These are phyloP conservation scores for Drosophila subsilvestris DNA, from an alignment of 2,888 invertebrate genomes.

Conservation along the genomic window DNA sequence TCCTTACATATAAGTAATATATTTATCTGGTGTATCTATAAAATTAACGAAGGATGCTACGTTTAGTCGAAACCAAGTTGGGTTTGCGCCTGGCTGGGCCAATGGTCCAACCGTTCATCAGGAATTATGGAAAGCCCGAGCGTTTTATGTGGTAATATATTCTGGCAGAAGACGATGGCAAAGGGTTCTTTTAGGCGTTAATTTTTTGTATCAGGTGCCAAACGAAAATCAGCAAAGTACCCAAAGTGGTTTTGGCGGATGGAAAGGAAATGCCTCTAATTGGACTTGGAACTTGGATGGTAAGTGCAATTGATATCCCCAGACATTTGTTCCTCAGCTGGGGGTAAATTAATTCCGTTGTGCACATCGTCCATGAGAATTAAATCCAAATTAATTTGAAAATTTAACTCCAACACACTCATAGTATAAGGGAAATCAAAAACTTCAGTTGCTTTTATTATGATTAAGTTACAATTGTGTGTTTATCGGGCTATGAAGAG, in stretches of 20 bases:
- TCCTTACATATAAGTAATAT: background rate
- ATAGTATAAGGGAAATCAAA: background rate
- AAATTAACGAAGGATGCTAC: background rate
- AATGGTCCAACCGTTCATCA: background rate
- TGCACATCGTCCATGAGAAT: background rate
- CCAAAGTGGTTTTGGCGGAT: conserved; percentile 41
- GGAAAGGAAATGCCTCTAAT: conserved; percentile 52
- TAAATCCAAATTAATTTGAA: conserved; percentile 12
- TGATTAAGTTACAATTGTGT: conserved; percentile 25
- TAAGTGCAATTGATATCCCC: conserved; percentile 20
- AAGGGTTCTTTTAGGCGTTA: background rate
- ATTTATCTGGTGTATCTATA: background rate
- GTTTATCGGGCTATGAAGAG: conserved; percentile 23
- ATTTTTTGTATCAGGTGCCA: conserved; percentile 27
- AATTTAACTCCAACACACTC: background rate
- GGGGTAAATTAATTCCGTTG: background rate
- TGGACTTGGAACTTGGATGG: conserved; percentile 62
- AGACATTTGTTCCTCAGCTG: background rate
- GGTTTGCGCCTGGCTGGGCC: background rate
- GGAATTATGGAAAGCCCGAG: conserved; percentile 15
- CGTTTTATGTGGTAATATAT: conserved; percentile 50
- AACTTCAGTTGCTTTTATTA: background rate
- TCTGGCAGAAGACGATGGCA: too few species aligned
- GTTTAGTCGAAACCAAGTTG: background rate
- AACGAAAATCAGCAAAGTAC: conserved; percentile 9